Evolutionary conservation across 2,888 invertebrate genomes (phyloP).

Genomic region (Cephalotes varians): DNA sequence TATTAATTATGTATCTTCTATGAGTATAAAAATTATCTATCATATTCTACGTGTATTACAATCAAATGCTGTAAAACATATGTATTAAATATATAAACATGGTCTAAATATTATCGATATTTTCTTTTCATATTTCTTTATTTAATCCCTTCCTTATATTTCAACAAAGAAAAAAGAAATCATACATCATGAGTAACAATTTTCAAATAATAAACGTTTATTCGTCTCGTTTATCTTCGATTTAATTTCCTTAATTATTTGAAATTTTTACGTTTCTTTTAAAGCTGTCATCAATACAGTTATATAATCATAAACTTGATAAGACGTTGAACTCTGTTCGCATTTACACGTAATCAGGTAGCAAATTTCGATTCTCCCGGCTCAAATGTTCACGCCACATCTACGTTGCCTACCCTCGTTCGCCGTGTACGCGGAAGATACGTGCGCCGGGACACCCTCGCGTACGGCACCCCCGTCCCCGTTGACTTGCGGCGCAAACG

Average conservation of each 20-base stretch:
- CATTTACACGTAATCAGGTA: conserved; percentile 10
- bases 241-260: too few species aligned
- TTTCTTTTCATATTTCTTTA: background rate
- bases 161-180: background rate
- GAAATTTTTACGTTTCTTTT: too few species aligned
- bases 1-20: background rate
- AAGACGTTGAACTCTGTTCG: background rate
- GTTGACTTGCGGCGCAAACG: conserved; percentile 51
- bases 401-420: background rate
- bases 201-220: background rate
- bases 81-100: conserved; percentile 3
- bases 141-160: background rate
- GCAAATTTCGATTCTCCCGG: background rate
- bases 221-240: background rate
- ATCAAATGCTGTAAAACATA: background rate
- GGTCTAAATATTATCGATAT: background rate
- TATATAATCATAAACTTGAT: background rate
- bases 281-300: background rate
- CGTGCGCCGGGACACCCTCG: conserved; percentile 35
- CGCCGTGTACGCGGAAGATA: background rate
- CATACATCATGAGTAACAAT: background rate
- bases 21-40: background rate
- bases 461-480: conserved; percentile 11
- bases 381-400: conserved; percentile 2
- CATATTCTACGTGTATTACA: background rate